Percentiles rank a stretch among this genome's conserved stretches.
Evolutionary conservation across 2,888 invertebrate species (phyloP).

Genomic region (Stenodema calcarata): DNA sequence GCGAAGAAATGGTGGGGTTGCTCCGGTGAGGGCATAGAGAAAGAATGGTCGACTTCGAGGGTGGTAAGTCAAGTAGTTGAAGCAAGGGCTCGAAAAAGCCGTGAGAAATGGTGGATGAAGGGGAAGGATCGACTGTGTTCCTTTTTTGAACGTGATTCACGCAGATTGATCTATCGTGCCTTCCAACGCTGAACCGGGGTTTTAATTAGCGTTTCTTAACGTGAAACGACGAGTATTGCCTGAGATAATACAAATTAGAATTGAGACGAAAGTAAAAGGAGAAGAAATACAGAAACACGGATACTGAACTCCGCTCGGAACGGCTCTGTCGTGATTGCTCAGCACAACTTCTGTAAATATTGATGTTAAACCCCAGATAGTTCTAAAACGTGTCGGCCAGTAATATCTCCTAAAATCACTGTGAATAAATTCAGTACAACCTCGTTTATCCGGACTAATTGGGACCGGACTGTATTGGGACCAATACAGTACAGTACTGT

Average conservation of each 20-base stretch:
- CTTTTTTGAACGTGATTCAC: constrained; percentile 38
- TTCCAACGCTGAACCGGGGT: neutral
- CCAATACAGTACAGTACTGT: too few relatives aligned
- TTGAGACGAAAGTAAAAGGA: neutral
- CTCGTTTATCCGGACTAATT: too few relatives aligned
- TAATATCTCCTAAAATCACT: too few relatives aligned
- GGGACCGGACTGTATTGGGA: too few relatives aligned
- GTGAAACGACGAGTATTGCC: neutral
- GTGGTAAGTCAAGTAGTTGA: neutral
- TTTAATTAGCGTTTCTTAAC: constrained; percentile 23
- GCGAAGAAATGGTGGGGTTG: neutral
- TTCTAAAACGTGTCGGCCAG: too few relatives aligned
- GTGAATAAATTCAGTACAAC: too few relatives aligned
- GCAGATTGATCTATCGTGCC: constrained; percentile 27
- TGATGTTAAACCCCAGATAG: too few relatives aligned
- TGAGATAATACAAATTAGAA: constrained; percentile 26
- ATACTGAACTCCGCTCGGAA: too few relatives aligned
- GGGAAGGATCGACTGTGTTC: neutral
- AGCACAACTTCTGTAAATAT: too few relatives aligned
- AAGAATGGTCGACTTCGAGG: neutral
- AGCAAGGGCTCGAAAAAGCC: neutral
- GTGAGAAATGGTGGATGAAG: neutral
- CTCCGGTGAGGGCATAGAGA: neutral
- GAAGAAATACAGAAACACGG: neutral
- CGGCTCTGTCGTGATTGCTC: too few relatives aligned